phyloP scores from a whole-genome alignment of 92 coral and sea anemone genomes.

The Chrysogorgia sp. region DNA sequence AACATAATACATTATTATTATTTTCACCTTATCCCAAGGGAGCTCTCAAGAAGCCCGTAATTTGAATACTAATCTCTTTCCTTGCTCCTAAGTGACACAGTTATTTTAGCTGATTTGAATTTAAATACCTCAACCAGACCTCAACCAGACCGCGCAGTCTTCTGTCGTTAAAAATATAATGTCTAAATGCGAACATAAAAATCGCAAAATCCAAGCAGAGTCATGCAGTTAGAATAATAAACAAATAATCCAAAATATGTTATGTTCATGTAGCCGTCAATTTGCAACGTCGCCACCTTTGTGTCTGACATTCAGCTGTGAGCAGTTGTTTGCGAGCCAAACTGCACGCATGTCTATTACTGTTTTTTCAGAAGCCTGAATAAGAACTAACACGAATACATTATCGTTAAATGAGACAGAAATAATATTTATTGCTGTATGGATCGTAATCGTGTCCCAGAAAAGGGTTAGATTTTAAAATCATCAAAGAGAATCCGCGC shows the following conservation, averaged over 20 bases:
- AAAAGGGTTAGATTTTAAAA: background rate
- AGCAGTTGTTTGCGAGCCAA: background rate
- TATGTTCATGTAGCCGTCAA: background rate
- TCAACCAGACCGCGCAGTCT: too few relatives aligned
- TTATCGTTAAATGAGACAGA: background rate
- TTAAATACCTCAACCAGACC: background rate
- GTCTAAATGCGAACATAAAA: too few relatives aligned
- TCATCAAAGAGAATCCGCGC: background rate
- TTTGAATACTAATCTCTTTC: background rate
- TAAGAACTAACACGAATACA: background rate
- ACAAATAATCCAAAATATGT: too few relatives aligned
- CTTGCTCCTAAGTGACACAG: background rate
- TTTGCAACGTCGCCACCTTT: conserved; percentile 1
- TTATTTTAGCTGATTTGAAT: background rate
- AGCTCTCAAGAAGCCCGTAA: background rate
- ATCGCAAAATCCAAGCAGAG: too few relatives aligned
- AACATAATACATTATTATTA: background rate
- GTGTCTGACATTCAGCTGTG: too few relatives aligned
- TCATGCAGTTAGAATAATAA: too few relatives aligned
- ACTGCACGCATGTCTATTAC: background rate
- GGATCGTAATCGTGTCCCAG: background rate
- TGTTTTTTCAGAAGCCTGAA: background rate
- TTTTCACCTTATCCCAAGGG: background rate
- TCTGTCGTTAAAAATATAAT: too few relatives aligned
- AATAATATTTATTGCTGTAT: background rate